phyloP scores from a whole-genome alignment of 2,888 invertebrate genomes.

The Melinaea menophilus region DNA sequence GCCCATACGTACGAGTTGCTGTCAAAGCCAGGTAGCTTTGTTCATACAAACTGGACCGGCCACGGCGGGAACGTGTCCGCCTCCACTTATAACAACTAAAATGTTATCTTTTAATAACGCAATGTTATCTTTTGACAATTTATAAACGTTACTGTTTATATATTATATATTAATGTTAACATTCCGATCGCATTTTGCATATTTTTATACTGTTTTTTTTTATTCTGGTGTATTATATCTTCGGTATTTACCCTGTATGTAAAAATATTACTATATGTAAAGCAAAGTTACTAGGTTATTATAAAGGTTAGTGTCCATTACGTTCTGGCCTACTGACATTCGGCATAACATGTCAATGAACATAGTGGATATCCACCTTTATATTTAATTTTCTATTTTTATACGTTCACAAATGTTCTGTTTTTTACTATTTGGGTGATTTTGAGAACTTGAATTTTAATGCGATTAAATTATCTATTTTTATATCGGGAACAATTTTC shows the following conservation, averaged over 20 bases:
- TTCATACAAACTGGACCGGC: constrained; percentile 99
- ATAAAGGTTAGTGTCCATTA: too few species aligned
- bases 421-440: constrained; percentile 4
- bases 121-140: constrained; percentile 1
- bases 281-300: too few species aligned
- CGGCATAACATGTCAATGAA: too few species aligned
- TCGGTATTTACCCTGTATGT: neutral
- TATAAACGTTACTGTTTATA: neutral
- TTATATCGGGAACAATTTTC: constrained; percentile 24
- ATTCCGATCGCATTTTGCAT: constrained; percentile 5
- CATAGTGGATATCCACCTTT: too few species aligned
- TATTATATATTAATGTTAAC: neutral
- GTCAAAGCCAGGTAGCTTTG: constrained; percentile 89
- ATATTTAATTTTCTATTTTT: too few species aligned
- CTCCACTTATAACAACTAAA: constrained; percentile 84
- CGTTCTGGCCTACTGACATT: too few species aligned
- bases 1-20: constrained; percentile 98
- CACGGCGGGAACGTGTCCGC: constrained; percentile 97
- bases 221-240: neutral
- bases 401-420: neutral
- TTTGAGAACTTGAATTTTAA: constrained; percentile 4
- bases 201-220: constrained; percentile 4
- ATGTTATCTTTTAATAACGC: neutral
- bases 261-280: too few species aligned
- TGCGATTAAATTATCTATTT: constrained; percentile 4